These are phyloP conservation scores for Notothenia coriiceps DNA, from an alignment of 2,113 vertebrate genomes.

Conservation along the genomic window DNA sequence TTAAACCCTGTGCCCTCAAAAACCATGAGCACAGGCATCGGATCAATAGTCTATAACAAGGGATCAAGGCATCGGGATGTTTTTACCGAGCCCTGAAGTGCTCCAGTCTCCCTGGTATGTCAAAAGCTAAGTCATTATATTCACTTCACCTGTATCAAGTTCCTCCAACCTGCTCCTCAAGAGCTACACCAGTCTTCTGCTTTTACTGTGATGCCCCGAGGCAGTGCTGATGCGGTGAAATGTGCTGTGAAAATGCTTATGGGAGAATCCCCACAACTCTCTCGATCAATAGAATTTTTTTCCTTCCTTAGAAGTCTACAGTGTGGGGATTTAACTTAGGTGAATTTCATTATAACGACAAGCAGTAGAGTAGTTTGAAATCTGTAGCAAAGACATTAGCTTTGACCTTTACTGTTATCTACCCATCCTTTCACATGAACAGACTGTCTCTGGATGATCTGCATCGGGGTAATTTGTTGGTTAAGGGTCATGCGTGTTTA, in stretches of 20 bases:
- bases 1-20: constrained; percentile 18
- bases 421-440: constrained; percentile 23
- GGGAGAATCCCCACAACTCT: constrained; percentile 62
- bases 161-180: constrained; percentile 58
- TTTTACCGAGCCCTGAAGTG: constrained; percentile 42
- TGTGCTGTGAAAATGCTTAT: constrained; percentile 77
- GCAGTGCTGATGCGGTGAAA: constrained; percentile 76
- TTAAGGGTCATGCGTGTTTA: constrained; percentile 43
- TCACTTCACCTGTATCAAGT: constrained; percentile 69
- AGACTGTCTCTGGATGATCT: constrained; percentile 22
- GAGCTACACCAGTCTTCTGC: constrained; percentile 65
- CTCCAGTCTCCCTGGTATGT: constrained; percentile 45
- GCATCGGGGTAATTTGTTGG: constrained; percentile 7
- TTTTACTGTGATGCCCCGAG: constrained; percentile 74
- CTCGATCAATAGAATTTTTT: constrained; percentile 63
- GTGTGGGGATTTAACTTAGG: constrained; percentile 51
- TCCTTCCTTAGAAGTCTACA: constrained; percentile 53
- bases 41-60: constrained; percentile 55
- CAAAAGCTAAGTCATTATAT: constrained; percentile 74
- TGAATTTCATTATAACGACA: constrained; percentile 60
- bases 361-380: constrained; percentile 53
- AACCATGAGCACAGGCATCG: constrained; percentile 7
- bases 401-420: constrained; percentile 68
- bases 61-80: constrained; percentile 52
- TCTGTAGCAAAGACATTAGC: constrained; percentile 46